These are phyloP conservation scores for Tympanoctomys barrerae DNA, from an alignment of 2,797 vertebrate genomes.

Conservation along the genomic window DNA sequence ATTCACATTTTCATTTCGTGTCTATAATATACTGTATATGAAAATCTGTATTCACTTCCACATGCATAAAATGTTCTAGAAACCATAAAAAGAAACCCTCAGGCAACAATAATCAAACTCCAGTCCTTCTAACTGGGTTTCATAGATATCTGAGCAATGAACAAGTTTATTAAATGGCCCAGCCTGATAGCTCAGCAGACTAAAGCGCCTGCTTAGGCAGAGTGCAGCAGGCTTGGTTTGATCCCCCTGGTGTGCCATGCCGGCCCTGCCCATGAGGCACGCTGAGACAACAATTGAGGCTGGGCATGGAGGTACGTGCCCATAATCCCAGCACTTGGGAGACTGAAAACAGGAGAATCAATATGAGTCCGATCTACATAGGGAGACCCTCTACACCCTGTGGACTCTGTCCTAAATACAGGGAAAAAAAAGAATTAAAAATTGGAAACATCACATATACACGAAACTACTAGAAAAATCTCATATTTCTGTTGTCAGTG, in stretches of 20 bases:
- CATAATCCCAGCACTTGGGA: too few relatives aligned
- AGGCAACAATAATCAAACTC: neutral
- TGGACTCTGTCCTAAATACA: too few relatives aligned
- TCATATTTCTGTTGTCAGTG: neutral
- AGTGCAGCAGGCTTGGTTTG: too few relatives aligned
- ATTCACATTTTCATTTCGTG: neutral
- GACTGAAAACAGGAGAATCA: too few relatives aligned
- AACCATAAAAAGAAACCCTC: neutral
- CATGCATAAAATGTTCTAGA: neutral
- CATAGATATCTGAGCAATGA: neutral
- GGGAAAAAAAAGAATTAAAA: constrained; percentile 38
- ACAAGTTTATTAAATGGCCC: neutral
- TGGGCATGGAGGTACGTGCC: too few relatives aligned
- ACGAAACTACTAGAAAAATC: constrained; percentile 37
- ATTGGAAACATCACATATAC: neutral
- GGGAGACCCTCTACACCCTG: too few relatives aligned
- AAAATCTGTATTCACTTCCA: constrained; percentile 7
- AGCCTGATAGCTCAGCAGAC: too few relatives aligned
- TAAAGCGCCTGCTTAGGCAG: too few relatives aligned
- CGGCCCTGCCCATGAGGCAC: too few relatives aligned
- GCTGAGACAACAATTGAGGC: too few relatives aligned
- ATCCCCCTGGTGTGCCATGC: too few relatives aligned
- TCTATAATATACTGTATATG: neutral
- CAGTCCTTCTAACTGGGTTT: constrained; percentile 12
- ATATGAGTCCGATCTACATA: too few relatives aligned